Base-by-base conservation (phyloP, 2,113 vertebrate genomes). In the Eublepharis macularius region DNA sequence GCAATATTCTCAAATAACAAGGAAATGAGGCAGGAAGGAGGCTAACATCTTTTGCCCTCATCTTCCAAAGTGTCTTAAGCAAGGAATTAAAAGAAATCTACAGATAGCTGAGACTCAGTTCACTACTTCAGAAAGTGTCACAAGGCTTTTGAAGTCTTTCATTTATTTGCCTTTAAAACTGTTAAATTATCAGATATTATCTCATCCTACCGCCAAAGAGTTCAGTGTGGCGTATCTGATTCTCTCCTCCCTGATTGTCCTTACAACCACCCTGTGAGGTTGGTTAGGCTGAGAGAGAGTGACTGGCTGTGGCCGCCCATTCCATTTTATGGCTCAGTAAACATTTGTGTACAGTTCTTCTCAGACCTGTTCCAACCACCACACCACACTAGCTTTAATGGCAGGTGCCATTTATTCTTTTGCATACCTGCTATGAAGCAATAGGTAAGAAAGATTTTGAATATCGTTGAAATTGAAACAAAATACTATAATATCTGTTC, bases 91-190 rank as follows among this genome's bases (percentile, higher is more conserved):
- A 60, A 2, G 47, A 41, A n/a, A 51, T 12, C 17, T 4, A 84
- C 32, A 9, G 11, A 1, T 5, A 81, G 24, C 4, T 69, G 45
- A 76, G 11, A 0, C 70, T 34, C 68, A 83, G 4, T 1, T 0
- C 0, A 54, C 47, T 24, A 14, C 16, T 34, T 21, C 16, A 79
- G 32, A 47, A 4, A 34, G 4, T 24, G 17, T 76, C 79, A 73
- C 6, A 51, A 49, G 29, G 19, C 54, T 77, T 83, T 63, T 83
- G n/a, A 85, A 89, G 81, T 11, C 65, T 70, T 81, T 41, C 81
- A 26, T 74, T n/a, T 26, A 14, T 76, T 4, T 85, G 47, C 79
- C 57, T 26, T 36, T 49, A 43, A 65, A 76, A 87, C 43, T 72
- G 66, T 39, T 41, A 34, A n/a, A 76, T 13, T 11, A 51, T 51